Evolutionary conservation across 2,888 invertebrate genomes (phyloP).

Genomic region (Hypsopygia costalis): DNA sequence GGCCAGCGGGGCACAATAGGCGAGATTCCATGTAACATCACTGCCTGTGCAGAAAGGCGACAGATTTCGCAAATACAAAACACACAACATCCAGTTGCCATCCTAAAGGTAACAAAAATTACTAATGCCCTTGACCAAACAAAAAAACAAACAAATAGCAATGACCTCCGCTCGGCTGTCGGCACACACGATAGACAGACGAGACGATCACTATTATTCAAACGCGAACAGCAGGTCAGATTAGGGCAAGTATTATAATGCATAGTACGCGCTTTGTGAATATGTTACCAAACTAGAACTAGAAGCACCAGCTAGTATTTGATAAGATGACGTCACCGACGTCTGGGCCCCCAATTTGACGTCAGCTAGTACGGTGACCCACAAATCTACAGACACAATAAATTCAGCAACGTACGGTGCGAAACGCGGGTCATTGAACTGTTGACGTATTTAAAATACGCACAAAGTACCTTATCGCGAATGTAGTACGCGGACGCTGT

Average conservation of each 20-base stretch:
- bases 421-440: slow-evolving; percentile 73
- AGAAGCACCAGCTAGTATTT: slow-evolving; percentile 67
- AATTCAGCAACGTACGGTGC: slow-evolving; percentile 71
- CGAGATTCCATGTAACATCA: too few relatives aligned
- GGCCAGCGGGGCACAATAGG: slow-evolving; percentile 38
- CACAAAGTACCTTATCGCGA: slow-evolving; percentile 74
- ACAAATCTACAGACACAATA: slow-evolving; percentile 80
- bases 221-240: slow-evolving; percentile 58
- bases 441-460: slow-evolving; percentile 78
- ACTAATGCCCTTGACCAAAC: slow-evolving; percentile 68
- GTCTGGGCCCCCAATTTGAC: slow-evolving; percentile 69
- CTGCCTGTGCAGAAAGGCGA: too few relatives aligned
- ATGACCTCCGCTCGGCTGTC: slow-evolving; percentile 75
- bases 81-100: too few relatives aligned
- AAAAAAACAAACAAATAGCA: slow-evolving; percentile 67
- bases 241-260: slow-evolving; percentile 71
- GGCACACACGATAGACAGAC: slow-evolving; percentile 51
- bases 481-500: slow-evolving; percentile 66
- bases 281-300: slow-evolving; percentile 61
- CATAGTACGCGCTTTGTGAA: slow-evolving; percentile 61
- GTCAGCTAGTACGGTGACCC: slow-evolving; percentile 74
- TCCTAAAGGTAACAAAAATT: slow-evolving; percentile 4
- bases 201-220: slow-evolving; percentile 53
- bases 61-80: too few relatives aligned
- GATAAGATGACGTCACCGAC: slow-evolving; percentile 65